Evolutionary conservation across 2,888 invertebrate genomes (phyloP).

Genomic region (Octonoba sinensis): DNA sequence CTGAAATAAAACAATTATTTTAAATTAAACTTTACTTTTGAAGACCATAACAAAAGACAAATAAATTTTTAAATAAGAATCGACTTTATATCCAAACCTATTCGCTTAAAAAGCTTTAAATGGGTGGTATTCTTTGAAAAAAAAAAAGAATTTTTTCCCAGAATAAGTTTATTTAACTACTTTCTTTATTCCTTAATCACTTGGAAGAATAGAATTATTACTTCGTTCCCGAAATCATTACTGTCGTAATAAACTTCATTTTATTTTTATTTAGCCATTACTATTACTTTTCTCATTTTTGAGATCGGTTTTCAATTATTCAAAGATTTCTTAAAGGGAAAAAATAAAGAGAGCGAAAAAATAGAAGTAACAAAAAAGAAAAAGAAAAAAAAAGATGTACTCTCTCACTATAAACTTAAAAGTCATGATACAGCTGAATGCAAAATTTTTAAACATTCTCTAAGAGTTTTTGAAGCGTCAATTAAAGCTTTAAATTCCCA

Average conservation of each 20-base stretch:
- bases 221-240: conserved; percentile 52
- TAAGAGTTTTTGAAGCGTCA: conserved; percentile 23
- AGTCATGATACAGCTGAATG: conserved; percentile 7
- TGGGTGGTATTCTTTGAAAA: background rate
- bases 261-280: conserved; percentile 7
- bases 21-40: conserved; percentile 8
- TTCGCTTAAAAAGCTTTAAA: background rate
- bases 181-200: conserved; percentile 39
- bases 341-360: background rate
- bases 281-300: conserved; percentile 16
- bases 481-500: conserved; percentile 48
- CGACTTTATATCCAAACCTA: background rate
- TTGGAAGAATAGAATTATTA: conserved; percentile 49
- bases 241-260: conserved; percentile 38
- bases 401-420: background rate
- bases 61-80: conserved; percentile 15
- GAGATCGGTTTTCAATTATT: conserved; percentile 60
- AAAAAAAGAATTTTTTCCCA: background rate
- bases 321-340: conserved; percentile 23
- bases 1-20: conserved; percentile 4
- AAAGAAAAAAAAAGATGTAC: background rate
- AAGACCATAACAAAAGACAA: conserved; percentile 10
- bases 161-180: conserved; percentile 12
- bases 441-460: conserved; percentile 9
- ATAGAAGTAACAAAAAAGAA: background rate